These are phyloP conservation scores for Eilema caniola DNA, from an alignment of 2,888 invertebrate genomes.

Conservation along the genomic window DNA sequence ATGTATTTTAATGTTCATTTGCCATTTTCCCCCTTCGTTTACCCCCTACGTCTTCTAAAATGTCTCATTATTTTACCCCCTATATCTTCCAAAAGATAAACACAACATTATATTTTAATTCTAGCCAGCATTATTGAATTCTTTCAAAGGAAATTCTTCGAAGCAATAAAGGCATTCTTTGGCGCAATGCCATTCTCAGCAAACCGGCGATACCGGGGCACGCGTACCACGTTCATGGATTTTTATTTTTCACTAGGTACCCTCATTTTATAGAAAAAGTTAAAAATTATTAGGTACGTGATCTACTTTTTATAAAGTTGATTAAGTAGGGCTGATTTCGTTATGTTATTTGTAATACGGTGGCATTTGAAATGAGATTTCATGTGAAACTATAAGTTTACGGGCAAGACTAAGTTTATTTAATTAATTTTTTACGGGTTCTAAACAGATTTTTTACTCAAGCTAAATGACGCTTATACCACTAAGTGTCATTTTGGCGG, in stretches of 20 bases:
- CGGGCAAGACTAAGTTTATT: background rate
- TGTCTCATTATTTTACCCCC: background rate
- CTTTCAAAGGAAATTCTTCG: slow-evolving; percentile 61
- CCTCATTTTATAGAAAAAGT: slow-evolving; percentile 34
- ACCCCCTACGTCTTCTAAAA: background rate
- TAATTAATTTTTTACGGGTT: background rate
- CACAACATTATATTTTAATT: slow-evolving; percentile 65
- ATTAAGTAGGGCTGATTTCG: background rate
- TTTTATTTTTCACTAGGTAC: slow-evolving; percentile 54
- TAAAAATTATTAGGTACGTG: slow-evolving; percentile 27
- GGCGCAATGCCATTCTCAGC: slow-evolving; percentile 67
- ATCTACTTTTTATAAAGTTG: slow-evolving; percentile 5
- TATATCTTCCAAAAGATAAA: slow-evolving; percentile 36
- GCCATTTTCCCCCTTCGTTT: background rate
- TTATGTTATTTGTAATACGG: background rate
- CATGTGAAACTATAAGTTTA: background rate
- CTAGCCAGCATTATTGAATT: slow-evolving; percentile 75
- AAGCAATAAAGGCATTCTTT: slow-evolving; percentile 81
- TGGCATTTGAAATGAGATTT: background rate
- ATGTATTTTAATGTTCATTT: background rate
- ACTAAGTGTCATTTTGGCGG: no score
- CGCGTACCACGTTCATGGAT: slow-evolving; percentile 30
- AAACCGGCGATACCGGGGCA: slow-evolving; percentile 41
- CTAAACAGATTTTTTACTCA: no score
- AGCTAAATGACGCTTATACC: no score